phyloP scores from a whole-genome alignment of 1,140 invertebrate genomes.

The Papilio polytes region DNA sequence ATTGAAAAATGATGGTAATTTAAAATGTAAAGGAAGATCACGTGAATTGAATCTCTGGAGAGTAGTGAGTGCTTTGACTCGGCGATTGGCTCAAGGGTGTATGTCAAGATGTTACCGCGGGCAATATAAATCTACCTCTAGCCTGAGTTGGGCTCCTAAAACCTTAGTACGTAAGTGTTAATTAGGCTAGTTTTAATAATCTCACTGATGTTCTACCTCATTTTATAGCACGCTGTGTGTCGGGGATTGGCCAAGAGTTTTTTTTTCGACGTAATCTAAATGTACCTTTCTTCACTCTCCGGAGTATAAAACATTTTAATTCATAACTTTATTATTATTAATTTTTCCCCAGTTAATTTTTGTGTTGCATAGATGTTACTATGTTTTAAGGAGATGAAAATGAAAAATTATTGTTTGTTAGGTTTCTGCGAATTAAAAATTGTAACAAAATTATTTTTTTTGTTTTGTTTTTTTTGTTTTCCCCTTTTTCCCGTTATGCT shows the following conservation, averaged over 20 bases:
- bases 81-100: conserved; percentile 50
- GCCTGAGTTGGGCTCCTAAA: conserved; percentile 67
- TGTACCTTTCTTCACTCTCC: conserved; percentile 82
- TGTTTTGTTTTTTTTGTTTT: conserved; percentile 72
- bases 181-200: conserved; percentile 80
- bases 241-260: conserved; percentile 67
- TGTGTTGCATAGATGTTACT: conserved; percentile 85
- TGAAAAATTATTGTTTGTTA: conserved; percentile 85
- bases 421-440: conserved; percentile 84
- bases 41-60: conserved; percentile 77
- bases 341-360: conserved; percentile 80
- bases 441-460: conserved; percentile 80
- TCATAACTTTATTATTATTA: conserved; percentile 81
- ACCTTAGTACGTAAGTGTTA: conserved; percentile 72
- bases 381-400: conserved; percentile 84
- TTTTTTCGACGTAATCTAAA: conserved; percentile 70
- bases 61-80: conserved; percentile 71
- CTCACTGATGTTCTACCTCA: conserved; percentile 80
- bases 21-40: conserved; percentile 45
- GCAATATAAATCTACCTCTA: conserved; percentile 41
- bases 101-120: conserved; percentile 24
- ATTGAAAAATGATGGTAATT: conserved; percentile 46
- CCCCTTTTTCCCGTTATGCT: conserved; percentile 59
- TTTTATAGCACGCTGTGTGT: conserved; percentile 59
- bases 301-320: conserved; percentile 82